Percentiles rank a stretch among this genome's conserved stretches.
Evolutionary conservation across 2,113 vertebrate species (phyloP).

Genomic region (Regulus satrapa): DNA sequence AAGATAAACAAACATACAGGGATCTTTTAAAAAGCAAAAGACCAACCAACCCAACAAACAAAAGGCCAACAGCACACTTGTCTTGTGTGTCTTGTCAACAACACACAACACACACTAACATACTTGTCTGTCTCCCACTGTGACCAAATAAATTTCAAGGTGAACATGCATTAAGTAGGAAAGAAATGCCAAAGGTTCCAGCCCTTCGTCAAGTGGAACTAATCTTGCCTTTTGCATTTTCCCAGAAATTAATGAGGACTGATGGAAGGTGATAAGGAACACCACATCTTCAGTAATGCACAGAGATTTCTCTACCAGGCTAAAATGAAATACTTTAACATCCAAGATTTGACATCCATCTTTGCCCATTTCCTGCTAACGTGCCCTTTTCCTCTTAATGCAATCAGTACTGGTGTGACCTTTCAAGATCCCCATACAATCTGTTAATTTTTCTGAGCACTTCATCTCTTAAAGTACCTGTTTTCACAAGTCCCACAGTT

Average conservation of each 20-base stretch:
- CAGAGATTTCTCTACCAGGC: background rate
- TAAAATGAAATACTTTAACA: background rate
- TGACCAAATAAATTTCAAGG: background rate
- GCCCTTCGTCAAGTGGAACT: background rate
- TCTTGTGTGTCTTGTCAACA: background rate
- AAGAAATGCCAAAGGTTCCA: background rate
- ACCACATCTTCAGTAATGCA: background rate
- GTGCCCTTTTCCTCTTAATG: background rate
- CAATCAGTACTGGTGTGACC: background rate
- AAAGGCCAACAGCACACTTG: background rate
- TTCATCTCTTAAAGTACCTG: background rate
- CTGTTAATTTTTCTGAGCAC: background rate
- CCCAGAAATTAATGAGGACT: background rate
- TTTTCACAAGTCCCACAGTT: background rate
- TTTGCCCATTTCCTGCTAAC: background rate
- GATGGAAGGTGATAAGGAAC: background rate
- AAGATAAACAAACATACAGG: background rate
- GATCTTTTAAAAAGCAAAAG: background rate
- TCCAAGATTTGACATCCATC: background rate
- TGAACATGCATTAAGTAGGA: background rate
- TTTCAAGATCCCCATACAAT: background rate
- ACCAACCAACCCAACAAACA: background rate
- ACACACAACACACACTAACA: background rate
- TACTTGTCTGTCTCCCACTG: background rate
- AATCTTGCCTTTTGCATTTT: background rate